Evolutionary conservation across 2,797 vertebrate species (phyloP), one percentile per base, ranked within the genome.

Genomic region (Limnodromus scolopaceus): DNA sequence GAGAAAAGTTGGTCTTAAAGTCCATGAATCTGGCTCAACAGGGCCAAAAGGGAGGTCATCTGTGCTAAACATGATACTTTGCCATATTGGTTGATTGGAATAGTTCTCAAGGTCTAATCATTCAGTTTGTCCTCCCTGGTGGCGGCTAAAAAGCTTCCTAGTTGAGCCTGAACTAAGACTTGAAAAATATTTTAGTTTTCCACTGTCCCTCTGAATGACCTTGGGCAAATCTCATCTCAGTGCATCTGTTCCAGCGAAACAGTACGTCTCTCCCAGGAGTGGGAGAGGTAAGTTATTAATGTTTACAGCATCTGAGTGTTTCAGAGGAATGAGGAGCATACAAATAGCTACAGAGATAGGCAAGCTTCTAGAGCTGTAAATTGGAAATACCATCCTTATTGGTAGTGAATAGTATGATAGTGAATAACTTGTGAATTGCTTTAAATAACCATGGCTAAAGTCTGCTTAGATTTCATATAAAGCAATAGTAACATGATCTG

Each of bases 231-330:
- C 64, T 65, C 27, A 34, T 58, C 36, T 60, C 6, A 1, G 64
- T 41, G 36, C 48, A 55, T 64, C 39, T 64, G 36, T 38, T 83
- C 23, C 27, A 27, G 12, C 53, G 76, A 48, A 79, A 53, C 5
- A 10, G 17, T 5, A 23, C 0, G 5, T 3, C 22, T 55, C 51
- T 34, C 79, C 28, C 51, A 48, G 55, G 24, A 45, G 34, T 12
- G 27, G 41, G 28, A 66, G 57, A 85, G 32, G 46, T 48, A 45
- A 68, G n/a, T 38, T 20, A 5, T 19, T 58, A 30, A 16, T 25
- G 57, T 55, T 66, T 38, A 48, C 20, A 45, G 69, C 0, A 0
- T 24, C 60, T 38, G 45, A 61, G 39, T 2, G 2, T 72, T 41
- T 66, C 27, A 7, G 39, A n/a, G 23, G 23, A 61, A 27, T 19